A percentile compares a stretch with the other conserved stretches of the same genome.
Evolutionary conservation across 2,797 vertebrate species (phyloP).

Genomic region (Acropternis orthonyx): DNA sequence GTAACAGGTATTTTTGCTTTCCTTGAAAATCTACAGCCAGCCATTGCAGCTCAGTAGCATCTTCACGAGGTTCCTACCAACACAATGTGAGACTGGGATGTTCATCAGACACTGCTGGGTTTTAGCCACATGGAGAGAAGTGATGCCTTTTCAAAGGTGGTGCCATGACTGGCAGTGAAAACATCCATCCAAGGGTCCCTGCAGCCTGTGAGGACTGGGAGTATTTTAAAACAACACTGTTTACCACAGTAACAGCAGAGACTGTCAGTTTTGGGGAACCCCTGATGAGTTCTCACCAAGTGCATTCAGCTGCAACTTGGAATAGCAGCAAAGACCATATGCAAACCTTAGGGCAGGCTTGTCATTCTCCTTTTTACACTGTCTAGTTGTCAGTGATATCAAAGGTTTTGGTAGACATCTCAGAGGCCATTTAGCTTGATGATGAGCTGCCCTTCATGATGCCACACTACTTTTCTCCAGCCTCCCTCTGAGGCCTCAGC

Average conservation of each 20-base stretch:
- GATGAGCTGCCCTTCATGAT: neutral
- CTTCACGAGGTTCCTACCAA: neutral
- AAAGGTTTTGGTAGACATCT: neutral
- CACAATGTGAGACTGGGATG: fast-evolving
- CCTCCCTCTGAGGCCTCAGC: neutral
- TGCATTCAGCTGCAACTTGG: neutral
- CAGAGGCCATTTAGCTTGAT: neutral
- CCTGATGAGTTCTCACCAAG: neutral
- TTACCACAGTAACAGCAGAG: neutral
- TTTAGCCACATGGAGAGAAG: neutral
- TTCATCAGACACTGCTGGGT: neutral
- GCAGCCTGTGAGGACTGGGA: neutral
- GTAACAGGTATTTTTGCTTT: neutral
- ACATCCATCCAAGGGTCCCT: neutral
- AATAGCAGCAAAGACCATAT: neutral
- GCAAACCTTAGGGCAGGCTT: neutral
- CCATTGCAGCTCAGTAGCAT: neutral
- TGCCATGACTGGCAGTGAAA: neutral
- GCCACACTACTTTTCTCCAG: neutral
- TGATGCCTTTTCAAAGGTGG: neutral
- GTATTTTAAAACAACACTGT: neutral
- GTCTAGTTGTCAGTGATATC: neutral
- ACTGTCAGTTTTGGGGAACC: neutral
- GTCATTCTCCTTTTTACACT: neutral
- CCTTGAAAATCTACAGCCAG: neutral